Evolutionary conservation across 2,113 vertebrate species (phyloP).

Genomic region (Onychorhynchus coronatus): DNA sequence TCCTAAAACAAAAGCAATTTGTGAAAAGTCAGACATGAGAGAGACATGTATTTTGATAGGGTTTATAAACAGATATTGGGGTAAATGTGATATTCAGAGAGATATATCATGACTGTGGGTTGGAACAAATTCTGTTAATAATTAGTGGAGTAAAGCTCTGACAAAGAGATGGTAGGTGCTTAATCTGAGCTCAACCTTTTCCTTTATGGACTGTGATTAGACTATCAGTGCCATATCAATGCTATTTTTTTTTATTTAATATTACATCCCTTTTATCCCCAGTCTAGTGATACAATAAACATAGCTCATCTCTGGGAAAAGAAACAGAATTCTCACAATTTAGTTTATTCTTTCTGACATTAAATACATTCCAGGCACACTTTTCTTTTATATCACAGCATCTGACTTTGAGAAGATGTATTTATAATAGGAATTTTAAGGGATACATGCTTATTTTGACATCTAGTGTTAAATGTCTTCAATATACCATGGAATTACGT

Average conservation of each 20-base stretch:
- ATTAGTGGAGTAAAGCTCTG: not conserved
- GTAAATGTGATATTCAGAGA: not conserved
- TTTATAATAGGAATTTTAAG: slow-evolving; percentile 48
- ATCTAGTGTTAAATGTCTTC: slow-evolving; percentile 33
- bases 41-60: not conserved
- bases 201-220: not conserved
- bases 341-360: not conserved
- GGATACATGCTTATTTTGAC: slow-evolving; percentile 33
- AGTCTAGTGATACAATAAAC: not conserved
- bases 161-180: not conserved
- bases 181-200: not conserved
- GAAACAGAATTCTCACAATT: not conserved
- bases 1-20: slow-evolving; percentile 13
- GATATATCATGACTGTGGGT: not conserved
- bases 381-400: not conserved
- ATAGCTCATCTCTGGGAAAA: not conserved
- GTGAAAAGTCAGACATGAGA: slow-evolving; percentile 1
- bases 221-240: not conserved
- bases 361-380: not conserved
- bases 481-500: not conserved
- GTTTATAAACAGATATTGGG: not conserved
- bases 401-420: slow-evolving; percentile 16
- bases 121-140: not conserved
- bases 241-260: not conserved
- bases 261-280: not conserved